Evolutionary conservation across 2,113 vertebrate genomes (phyloP).

Genomic region (Orycteropus afer): DNA sequence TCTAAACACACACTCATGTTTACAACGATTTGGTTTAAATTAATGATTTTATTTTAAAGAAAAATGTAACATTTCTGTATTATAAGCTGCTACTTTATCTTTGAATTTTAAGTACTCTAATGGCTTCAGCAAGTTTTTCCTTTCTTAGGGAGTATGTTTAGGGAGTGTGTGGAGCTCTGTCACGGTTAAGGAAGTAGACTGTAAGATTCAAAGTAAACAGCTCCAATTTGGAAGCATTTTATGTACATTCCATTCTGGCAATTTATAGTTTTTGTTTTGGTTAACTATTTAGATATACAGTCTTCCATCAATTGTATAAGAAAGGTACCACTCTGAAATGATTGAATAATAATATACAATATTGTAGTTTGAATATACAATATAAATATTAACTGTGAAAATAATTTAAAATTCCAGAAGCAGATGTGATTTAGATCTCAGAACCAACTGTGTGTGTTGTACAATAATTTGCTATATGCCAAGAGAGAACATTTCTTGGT

Average conservation of each 20-base stretch:
- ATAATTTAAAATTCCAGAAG: constrained; percentile 75
- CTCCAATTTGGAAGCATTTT: constrained; percentile 76
- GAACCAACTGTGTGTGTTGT: not conserved
- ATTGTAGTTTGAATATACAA: constrained; percentile 44
- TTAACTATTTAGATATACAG: constrained; percentile 55
- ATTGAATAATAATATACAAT: constrained; percentile 48
- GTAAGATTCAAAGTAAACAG: constrained; percentile 72
- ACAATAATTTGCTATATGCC: constrained; percentile 56
- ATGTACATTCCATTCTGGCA: constrained; percentile 66
- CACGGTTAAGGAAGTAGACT: constrained; percentile 63
- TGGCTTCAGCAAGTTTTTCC: constrained; percentile 6
- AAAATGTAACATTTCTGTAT: constrained; percentile 42
- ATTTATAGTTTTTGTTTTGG: constrained; percentile 60
- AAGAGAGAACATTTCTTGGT: constrained; percentile 71
- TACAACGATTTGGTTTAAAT: constrained; percentile 21
- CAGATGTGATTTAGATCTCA: constrained; percentile 67
- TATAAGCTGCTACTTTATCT: constrained; percentile 48
- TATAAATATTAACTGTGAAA: constrained; percentile 59
- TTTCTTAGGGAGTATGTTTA: constrained; percentile 55
- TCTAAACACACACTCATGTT: not conserved
- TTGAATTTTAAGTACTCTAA: constrained; percentile 55
- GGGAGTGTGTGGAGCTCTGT: constrained; percentile 60
- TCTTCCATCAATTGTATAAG: constrained; percentile 66
- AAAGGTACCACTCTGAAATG: constrained; percentile 41
- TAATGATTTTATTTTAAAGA: constrained; percentile 67